Percentiles rank a stretch among this genome's conserved stretches.
phyloP scores from a whole-genome alignment of 1,140 invertebrate genomes.

The Pseudomyrmex gracilis region DNA sequence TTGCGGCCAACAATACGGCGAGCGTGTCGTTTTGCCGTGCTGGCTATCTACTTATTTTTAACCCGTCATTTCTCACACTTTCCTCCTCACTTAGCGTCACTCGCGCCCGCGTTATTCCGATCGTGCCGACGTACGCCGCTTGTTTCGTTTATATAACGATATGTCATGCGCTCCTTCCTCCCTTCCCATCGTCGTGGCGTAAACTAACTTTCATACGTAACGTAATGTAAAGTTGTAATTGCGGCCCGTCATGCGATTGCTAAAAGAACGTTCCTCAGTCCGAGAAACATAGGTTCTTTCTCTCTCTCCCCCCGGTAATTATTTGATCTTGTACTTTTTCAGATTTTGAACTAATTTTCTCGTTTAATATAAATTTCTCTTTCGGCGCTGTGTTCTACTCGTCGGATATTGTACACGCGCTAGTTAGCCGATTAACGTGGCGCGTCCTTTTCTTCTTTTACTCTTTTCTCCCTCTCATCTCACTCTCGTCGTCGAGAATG shows the following conservation, averaged over 20 bases:
- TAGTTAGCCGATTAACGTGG: conserved; percentile 38
- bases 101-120: neutral
- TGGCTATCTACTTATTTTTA: conserved; percentile 45
- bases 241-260: neutral
- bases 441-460: neutral
- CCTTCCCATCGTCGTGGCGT: neutral
- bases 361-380: conserved; percentile 22
- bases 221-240: conserved; percentile 36
- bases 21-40: conserved; percentile 40
- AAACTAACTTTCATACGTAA: conserved; percentile 11
- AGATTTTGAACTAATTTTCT: conserved; percentile 39
- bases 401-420: neutral
- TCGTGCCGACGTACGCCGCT: neutral
- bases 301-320: neutral
- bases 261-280: neutral
- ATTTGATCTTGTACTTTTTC: conserved; percentile 35
- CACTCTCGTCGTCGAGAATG: conserved; percentile 23
- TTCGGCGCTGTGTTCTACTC: neutral
- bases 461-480: neutral
- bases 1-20: conserved; percentile 58
- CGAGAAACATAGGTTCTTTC: neutral
- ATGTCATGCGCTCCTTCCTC: neutral
- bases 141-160: conserved; percentile 3
- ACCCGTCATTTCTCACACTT: conserved; percentile 47
- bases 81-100: conserved; percentile 9